A percentile compares a stretch with the other conserved stretches of the same genome.
Evolutionary conservation across 2,888 invertebrate genomes (phyloP).

Genomic region (Nephrocerus scutellatus): DNA sequence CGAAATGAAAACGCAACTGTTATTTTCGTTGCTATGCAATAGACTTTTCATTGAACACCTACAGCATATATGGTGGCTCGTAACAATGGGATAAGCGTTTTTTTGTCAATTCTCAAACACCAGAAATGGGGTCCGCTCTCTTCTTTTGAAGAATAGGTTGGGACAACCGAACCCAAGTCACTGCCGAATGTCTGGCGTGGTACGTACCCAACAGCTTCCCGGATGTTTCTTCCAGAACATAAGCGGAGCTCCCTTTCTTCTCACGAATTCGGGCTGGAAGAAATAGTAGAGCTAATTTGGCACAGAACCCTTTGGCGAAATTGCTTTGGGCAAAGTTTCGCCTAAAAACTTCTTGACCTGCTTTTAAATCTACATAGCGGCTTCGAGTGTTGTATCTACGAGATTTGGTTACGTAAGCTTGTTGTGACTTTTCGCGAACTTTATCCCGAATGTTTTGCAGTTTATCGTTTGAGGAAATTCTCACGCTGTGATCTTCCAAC

Average conservation of each 20-base stretch:
- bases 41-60: too few relatives aligned
- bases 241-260: neutral
- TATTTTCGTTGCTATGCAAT: too few relatives aligned
- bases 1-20: too few relatives aligned
- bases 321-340: conserved; percentile 12
- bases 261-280: neutral
- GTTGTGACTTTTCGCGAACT: neutral
- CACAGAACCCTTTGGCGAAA: conserved; percentile 3
- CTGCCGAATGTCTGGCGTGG: conserved; percentile 8
- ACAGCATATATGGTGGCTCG: too few relatives aligned
- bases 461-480: neutral
- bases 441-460: conserved; percentile 1
- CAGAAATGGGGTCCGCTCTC: too few relatives aligned
- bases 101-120: too few relatives aligned
- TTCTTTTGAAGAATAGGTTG: too few relatives aligned
- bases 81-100: too few relatives aligned
- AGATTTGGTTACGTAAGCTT: neutral
- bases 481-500: neutral
- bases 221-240: conserved; percentile 4
- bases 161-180: too few relatives aligned
- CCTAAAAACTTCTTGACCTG: conserved; percentile 7
- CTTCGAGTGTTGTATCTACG: conserved; percentile 5
- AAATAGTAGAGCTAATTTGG: conserved; percentile 11
- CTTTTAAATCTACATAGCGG: neutral
- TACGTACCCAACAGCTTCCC: conserved; percentile 10